Base-by-base conservation (phyloP, 2,113 vertebrate genomes). In the Nesoenas mayeri region DNA sequence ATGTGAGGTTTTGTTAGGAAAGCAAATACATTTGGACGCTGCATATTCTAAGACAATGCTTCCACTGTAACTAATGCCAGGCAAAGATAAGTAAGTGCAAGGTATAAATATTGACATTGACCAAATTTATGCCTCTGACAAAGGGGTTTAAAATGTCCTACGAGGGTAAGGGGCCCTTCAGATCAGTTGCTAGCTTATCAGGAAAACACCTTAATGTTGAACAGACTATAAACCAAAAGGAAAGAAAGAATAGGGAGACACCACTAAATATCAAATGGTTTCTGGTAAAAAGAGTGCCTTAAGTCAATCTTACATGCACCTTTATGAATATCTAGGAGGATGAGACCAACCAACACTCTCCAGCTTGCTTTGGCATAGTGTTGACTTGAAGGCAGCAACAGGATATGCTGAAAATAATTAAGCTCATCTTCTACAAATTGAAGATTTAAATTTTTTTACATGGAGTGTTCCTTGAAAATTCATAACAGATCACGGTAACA, bases 401-500 rank as follows among this genome's bases (percentile, higher is more conserved):
- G 29, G 26, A 78, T 67, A 67, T 14, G 29, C 13, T 71, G 20
- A 70, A 86, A 84, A 56, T 15, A 85, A 78, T 4, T n/a, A 31
- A 72, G 48, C 10, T 74, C 36, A 65, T 2, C 19, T 90, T 83
- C 36, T 50, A 50, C 21, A 70, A 50, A 65, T 12, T 17, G 36
- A 93, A 85, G 54, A 58, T 28, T 34, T 69, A 29, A 10, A 4
- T 1, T 58, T 26, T 67, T 96, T 79, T 36, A 64, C 5, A 16
- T 2, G 21, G 15, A 13, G 8, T 51, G 32, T 38, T 85, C 58
- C 40, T 69, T 70, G 28, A 65, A 89, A 91, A 90, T 64, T 64
- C 9, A 0, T 56, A 89, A 67, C 3, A 51, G n/a, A 51, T 70
- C 53, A 29, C 1, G 5, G 18, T 60, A 57, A 62, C 11, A 0